phyloP scores from a whole-genome alignment of 2,113 vertebrate species.

The Ictalurus furcatus region DNA sequence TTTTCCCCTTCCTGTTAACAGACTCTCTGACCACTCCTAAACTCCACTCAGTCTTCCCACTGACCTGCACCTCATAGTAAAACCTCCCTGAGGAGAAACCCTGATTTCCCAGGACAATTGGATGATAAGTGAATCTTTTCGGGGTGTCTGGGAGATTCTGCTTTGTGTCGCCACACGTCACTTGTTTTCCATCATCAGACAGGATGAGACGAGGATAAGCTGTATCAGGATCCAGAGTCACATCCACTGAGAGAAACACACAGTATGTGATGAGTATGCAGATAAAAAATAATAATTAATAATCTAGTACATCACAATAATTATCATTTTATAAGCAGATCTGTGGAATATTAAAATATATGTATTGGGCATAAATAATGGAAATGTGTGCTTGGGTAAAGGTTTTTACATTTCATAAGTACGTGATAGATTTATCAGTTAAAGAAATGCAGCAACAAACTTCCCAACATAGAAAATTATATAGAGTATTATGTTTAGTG shows the following conservation, averaged over 20 bases:
- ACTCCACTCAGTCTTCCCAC: not conserved
- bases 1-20: not conserved
- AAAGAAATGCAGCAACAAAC: no score
- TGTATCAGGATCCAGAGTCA: slow-evolving; percentile 27
- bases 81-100: slow-evolving; percentile 19
- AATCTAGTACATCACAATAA: not conserved
- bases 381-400: not conserved
- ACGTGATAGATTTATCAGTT: no score
- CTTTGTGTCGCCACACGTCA: not conserved
- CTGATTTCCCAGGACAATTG: not conserved
- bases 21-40: slow-evolving; percentile 19
- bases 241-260: not conserved
- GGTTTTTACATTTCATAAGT: no score
- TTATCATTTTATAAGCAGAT: no score
- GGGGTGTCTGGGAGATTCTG: not conserved
- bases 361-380: not conserved
- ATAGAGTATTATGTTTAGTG: no score
- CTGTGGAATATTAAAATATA: not conserved
- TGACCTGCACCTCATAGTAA: slow-evolving; percentile 29
- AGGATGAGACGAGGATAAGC: not conserved
- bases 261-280: not conserved
- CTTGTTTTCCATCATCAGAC: slow-evolving; percentile 6
- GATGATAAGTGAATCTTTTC: not conserved
- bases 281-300: not conserved
- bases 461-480: no score